phyloP scores from a whole-genome alignment of 2,113 vertebrate species.

The Entomyzon cyanotis region DNA sequence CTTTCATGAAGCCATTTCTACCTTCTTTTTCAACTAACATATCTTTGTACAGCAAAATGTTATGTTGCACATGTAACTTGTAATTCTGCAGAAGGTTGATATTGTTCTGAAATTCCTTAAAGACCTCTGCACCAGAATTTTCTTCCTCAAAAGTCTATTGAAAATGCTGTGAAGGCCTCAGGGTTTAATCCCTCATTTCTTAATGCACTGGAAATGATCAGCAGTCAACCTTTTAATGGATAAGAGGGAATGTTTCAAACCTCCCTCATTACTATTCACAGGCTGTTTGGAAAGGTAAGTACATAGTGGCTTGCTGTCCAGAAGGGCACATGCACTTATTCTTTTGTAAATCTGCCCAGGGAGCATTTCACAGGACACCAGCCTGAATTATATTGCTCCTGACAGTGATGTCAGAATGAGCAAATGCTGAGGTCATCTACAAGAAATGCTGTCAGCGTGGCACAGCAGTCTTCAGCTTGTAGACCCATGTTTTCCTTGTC shows the following conservation, averaged over 20 bases:
- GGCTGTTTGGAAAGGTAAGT: not conserved
- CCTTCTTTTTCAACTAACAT: not conserved
- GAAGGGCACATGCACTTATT: not conserved
- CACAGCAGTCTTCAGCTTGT: not conserved
- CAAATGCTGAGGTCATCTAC: not conserved
- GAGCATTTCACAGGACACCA: not conserved
- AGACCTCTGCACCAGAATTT: not conserved
- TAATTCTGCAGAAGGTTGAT: not conserved
- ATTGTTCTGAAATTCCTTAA: not conserved
- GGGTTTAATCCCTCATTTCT: not conserved
- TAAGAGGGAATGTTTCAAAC: not conserved
- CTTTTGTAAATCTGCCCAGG: not conserved
- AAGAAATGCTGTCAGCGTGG: not conserved
- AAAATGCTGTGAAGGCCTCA: not conserved
- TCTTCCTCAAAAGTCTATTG: not conserved
- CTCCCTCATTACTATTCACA: not conserved
- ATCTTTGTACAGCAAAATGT: not conserved
- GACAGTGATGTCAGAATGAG: slow-evolving; percentile 35
- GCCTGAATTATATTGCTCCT: slow-evolving; percentile 3
- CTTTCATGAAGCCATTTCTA: not conserved
- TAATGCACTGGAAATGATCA: not conserved
- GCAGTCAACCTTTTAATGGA: not conserved
- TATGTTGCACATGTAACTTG: not conserved
- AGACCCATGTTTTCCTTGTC: not conserved
- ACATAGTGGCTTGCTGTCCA: not conserved